Conservation (phyloP, 1,140 invertebrate genomes). For the Scaptomyza montana region DNA sequence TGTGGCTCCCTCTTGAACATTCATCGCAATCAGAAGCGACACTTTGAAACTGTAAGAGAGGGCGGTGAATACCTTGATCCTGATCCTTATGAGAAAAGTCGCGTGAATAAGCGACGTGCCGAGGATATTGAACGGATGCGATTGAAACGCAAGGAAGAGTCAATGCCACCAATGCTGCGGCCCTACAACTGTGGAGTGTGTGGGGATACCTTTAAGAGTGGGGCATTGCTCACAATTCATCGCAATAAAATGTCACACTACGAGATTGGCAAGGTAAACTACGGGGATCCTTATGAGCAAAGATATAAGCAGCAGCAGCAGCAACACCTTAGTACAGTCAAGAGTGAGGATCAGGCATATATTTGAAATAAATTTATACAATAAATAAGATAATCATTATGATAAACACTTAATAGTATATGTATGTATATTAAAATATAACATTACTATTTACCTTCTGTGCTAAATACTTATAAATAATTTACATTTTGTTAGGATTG, state of each 20-base stretch:
- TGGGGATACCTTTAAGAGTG: constrained; percentile 61
- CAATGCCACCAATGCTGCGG: constrained; percentile 38
- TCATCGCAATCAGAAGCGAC: constrained; percentile 62
- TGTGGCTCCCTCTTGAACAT: constrained; percentile 66
- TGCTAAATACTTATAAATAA: neutral
- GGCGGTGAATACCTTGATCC: neutral
- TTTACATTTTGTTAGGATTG: neutral
- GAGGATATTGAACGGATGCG: constrained; percentile 63
- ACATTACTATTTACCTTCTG: neutral
- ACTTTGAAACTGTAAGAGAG: constrained; percentile 18
- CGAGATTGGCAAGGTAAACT: constrained; percentile 43
- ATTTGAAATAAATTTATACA: neutral
- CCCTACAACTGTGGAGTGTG: constrained; percentile 84
- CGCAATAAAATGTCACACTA: constrained; percentile 64
- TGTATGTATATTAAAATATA: too few species aligned
- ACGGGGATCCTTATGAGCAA: constrained; percentile 54
- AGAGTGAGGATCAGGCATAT: constrained; percentile 1
- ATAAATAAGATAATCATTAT: too few species aligned
- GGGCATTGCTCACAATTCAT: constrained; percentile 69
- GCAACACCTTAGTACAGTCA: constrained; percentile 1
- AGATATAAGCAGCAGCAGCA: constrained; percentile 27
- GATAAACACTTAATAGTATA: too few species aligned
- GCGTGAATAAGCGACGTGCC: constrained; percentile 51
- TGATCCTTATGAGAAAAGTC: constrained; percentile 58
- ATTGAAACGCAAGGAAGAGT: constrained; percentile 13